These are phyloP conservation scores for Sphinx pinastri DNA, from an alignment of 2,888 invertebrate genomes.

Conservation along the genomic window DNA sequence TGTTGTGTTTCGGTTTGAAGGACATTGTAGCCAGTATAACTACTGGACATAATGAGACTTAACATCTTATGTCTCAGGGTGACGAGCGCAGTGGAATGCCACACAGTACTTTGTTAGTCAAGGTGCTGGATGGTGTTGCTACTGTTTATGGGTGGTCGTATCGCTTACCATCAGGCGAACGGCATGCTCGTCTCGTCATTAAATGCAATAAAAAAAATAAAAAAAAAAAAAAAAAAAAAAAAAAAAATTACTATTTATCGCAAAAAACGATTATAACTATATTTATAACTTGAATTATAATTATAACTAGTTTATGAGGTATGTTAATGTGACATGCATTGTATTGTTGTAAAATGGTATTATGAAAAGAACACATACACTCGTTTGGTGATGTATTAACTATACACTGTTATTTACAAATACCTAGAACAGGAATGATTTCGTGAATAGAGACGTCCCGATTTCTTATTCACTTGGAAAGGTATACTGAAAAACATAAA, in stretches of 20 bases:
- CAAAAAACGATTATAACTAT: not conserved
- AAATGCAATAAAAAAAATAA: too few species aligned
- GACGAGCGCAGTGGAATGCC: too few species aligned
- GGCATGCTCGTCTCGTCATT: too few species aligned
- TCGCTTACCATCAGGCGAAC: too few species aligned
- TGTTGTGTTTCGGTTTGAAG: too few species aligned
- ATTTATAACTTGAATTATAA: not conserved
- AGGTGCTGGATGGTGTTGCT: too few species aligned
- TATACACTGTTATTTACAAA: slow-evolving; percentile 45
- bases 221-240: too few species aligned
- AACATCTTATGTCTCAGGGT: too few species aligned
- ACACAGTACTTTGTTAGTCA: too few species aligned
- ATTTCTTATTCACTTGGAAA: slow-evolving; percentile 63
- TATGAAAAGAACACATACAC: slow-evolving; percentile 72
- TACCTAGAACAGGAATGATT: slow-evolving; percentile 42
- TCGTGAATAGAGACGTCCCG: slow-evolving; percentile 69
- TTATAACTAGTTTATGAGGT: slow-evolving; percentile 9
- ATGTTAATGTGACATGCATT: slow-evolving; percentile 37
- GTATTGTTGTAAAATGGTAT: slow-evolving; percentile 33
- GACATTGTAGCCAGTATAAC: too few species aligned
- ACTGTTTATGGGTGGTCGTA: too few species aligned
- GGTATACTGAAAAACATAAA: slow-evolving; percentile 39
- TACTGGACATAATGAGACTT: too few species aligned
- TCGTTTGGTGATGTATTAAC: slow-evolving; percentile 48
- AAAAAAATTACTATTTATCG: not conserved